A percentile compares a stretch with the other conserved stretches of the same genome.
Conservation (phyloP, 2,797 vertebrate genomes). For the Silurus aristotelis region DNA sequence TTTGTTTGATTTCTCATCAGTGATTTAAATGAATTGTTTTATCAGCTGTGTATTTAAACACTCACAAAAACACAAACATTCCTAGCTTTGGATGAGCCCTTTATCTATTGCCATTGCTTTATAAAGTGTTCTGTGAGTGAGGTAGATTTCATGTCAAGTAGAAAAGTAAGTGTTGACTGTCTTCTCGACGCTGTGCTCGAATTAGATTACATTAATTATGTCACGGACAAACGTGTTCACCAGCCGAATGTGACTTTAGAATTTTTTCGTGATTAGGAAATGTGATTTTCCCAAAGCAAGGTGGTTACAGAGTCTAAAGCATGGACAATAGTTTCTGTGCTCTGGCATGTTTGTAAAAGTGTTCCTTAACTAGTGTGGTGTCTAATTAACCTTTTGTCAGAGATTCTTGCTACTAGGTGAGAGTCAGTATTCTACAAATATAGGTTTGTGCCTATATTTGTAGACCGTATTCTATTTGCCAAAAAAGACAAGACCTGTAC, state of each 20-base stretch:
- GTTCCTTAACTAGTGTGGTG: not conserved
- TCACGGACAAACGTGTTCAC: not conserved
- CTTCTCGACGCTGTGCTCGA: not conserved
- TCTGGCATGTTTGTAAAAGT: not conserved
- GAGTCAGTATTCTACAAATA: conserved; percentile 3
- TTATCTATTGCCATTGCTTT: not conserved
- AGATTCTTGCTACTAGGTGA: not conserved
- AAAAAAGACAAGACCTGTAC: too few species aligned
- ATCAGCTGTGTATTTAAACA: not conserved
- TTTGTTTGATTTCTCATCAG: not conserved
- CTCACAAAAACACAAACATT: not conserved
- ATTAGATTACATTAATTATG: not conserved
- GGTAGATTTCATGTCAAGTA: not conserved
- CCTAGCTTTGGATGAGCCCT: not conserved
- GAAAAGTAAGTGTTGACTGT: not conserved
- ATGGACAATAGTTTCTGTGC: not conserved
- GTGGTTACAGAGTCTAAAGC: not conserved
- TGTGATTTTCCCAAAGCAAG: not conserved
- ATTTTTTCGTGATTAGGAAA: not conserved
- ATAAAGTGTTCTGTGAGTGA: not conserved
- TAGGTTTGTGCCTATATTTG: too few species aligned
- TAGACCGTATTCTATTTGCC: too few species aligned
- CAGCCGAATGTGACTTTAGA: not conserved
- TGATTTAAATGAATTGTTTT: not conserved
- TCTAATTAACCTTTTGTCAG: conserved; percentile 28